Base-by-base conservation (phyloP, 2,888 invertebrate genomes). In the Nysson spinosus region DNA sequence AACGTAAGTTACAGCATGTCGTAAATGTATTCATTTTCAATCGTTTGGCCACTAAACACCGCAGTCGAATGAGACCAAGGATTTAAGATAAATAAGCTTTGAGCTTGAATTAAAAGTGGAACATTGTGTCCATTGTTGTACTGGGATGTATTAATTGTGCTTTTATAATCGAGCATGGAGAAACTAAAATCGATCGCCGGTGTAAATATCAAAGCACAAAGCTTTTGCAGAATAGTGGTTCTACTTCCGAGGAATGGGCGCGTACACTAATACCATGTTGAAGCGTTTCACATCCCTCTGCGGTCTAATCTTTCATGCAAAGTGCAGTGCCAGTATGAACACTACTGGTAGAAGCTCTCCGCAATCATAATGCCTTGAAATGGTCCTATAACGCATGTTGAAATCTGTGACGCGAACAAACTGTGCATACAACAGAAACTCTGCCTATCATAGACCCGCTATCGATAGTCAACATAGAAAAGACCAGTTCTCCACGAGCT, bases 261-360 rank as follows among this genome's bases (percentile, higher is more conserved):
- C 5, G 50, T 14, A 6, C 30, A 9, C 20, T 22, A 28, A 40
- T 19, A 26, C 44, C 28, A 26, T 12, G 7, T 14, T 11, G 52
- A 32, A 47, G 11, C 16, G 42, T 60, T 57, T 44, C 51, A 32
- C 28, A 19, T 56, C 39, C 35, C 16, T 9, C 44, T 28, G 49
- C 46, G 43, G 61, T 62, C 61, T 66, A 69, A 69, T 70, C 65
- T 66, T 47, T 61, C 65, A 66, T 66, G 65, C 47, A 55, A 66
- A 70, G 60, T 49, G 52, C 49, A 60, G 32, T 6, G 24, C 4
- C 28, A 22, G 37, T 3, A n/a, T 14, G 34, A 49, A 30, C 30
- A 17, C 52, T 14, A 34, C 51, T n/a, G 39, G 40, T 35, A 62
- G 46, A 37, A 51, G 62, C 56, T 54, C 54, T 60, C 35, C 42